phyloP scores from a whole-genome alignment of 2,888 invertebrate species.

The Ypsolopha sequella region DNA sequence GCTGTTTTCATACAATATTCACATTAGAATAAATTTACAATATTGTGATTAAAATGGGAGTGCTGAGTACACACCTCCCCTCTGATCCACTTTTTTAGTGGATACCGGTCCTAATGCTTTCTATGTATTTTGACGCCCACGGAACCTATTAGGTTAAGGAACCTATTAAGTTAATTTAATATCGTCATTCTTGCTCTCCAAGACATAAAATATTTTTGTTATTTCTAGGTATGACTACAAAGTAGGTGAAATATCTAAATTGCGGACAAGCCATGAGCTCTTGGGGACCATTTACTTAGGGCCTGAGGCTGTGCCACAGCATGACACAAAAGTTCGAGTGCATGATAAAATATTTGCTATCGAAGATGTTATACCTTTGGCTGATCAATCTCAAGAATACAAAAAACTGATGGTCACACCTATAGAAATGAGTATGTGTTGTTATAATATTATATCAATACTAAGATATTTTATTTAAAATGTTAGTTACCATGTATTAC shows the following conservation, averaged over 20 bases:
- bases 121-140: too few relatives aligned
- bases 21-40: too few relatives aligned
- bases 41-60: too few relatives aligned
- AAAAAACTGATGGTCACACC: slow-evolving; percentile 30
- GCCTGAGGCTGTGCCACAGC: slow-evolving; percentile 62
- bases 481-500: neutral
- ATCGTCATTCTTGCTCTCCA: too few relatives aligned
- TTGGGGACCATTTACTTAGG: slow-evolving; percentile 73
- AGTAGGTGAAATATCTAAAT: slow-evolving; percentile 54
- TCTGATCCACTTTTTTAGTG: too few relatives aligned
- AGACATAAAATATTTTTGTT: neutral
- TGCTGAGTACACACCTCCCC: too few relatives aligned
- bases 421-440: slow-evolving; percentile 43
- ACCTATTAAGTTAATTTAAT: too few relatives aligned
- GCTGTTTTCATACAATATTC: too few relatives aligned
- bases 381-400: slow-evolving; percentile 50
- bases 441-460: neutral
- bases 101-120: too few relatives aligned
- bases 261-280: slow-evolving; percentile 44
- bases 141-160: too few relatives aligned
- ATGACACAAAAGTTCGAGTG: slow-evolving; percentile 70
- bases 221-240: slow-evolving; percentile 67
- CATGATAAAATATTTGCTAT: slow-evolving; percentile 77
- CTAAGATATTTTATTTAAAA: neutral
- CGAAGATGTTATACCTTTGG: slow-evolving; percentile 61